Conservation (phyloP, 2,888 invertebrate genomes). For the Pedicia rivosa region DNA sequence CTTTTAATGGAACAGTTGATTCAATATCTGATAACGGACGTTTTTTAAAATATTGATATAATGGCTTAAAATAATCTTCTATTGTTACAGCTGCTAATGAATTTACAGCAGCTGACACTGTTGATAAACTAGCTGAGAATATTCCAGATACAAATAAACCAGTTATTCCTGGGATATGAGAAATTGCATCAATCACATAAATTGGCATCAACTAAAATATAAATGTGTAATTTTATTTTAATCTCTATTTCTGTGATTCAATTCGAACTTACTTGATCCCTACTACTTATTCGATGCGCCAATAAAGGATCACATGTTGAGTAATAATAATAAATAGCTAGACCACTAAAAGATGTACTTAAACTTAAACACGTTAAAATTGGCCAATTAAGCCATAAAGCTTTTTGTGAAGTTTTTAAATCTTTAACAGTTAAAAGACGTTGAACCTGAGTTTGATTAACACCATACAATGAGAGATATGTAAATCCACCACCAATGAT, state of each 20-base stretch:
- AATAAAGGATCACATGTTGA: slow-evolving; percentile 63
- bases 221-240: too few species aligned
- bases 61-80: slow-evolving; percentile 63
- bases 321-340: slow-evolving; percentile 75
- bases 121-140: slow-evolving; percentile 81
- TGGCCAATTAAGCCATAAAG: slow-evolving; percentile 70
- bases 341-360: slow-evolving; percentile 57
- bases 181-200: slow-evolving; percentile 62
- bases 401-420: slow-evolving; percentile 49
- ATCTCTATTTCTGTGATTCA: too few species aligned
- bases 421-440: slow-evolving; percentile 53
- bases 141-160: slow-evolving; percentile 85
- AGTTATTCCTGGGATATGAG: slow-evolving; percentile 56
- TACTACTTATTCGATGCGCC: slow-evolving; percentile 40
- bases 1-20: slow-evolving; percentile 41
- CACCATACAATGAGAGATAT: slow-evolving; percentile 67
- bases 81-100: slow-evolving; percentile 80
- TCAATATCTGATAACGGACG: slow-evolving; percentile 25
- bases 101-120: slow-evolving; percentile 81
- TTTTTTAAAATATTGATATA: slow-evolving; percentile 24
- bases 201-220: slow-evolving; percentile 65
- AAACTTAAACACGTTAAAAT: slow-evolving; percentile 57
- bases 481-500: slow-evolving; percentile 67
- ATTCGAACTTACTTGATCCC: slow-evolving; percentile 51
- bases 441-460: slow-evolving; percentile 76